phyloP scores from a whole-genome alignment of 2,113 vertebrate species.

The Rissa tridactyla region DNA sequence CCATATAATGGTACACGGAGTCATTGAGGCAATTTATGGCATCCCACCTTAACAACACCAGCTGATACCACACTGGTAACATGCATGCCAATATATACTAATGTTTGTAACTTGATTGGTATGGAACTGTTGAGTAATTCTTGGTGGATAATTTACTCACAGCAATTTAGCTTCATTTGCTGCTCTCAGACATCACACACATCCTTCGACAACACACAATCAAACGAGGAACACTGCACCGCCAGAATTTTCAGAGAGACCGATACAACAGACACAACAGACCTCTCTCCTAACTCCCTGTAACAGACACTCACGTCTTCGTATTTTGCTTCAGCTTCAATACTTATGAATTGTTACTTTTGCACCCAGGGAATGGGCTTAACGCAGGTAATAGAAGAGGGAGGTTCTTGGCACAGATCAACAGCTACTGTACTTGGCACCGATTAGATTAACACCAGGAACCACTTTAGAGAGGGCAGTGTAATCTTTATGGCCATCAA shows the following conservation, averaged over 20 bases:
- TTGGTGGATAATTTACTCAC: background rate
- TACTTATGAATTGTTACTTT: background rate
- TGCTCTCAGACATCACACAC: background rate
- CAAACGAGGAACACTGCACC: fast-evolving
- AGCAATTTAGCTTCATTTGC: background rate
- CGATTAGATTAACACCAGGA: conserved; percentile 4
- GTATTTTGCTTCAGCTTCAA: background rate
- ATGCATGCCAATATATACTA: background rate
- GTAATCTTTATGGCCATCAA: background rate
- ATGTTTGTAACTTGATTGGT: background rate
- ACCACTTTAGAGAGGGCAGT: background rate
- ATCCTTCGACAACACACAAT: background rate
- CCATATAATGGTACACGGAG: fast-evolving
- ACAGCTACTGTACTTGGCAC: background rate
- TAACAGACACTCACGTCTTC: background rate
- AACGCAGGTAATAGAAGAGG: background rate
- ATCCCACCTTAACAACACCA: background rate
- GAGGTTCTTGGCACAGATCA: background rate
- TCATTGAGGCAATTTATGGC: background rate
- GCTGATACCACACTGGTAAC: background rate
- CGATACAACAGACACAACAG: background rate
- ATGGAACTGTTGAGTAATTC: background rate
- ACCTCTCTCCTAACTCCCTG: background rate
- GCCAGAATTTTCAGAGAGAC: background rate
- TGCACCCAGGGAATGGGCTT: background rate